Percentiles rank a stretch among this genome's conserved stretches.
These are phyloP conservation scores for Amazonetta brasiliensis DNA, from an alignment of 2,797 vertebrate genomes.

Conservation along the genomic window DNA sequence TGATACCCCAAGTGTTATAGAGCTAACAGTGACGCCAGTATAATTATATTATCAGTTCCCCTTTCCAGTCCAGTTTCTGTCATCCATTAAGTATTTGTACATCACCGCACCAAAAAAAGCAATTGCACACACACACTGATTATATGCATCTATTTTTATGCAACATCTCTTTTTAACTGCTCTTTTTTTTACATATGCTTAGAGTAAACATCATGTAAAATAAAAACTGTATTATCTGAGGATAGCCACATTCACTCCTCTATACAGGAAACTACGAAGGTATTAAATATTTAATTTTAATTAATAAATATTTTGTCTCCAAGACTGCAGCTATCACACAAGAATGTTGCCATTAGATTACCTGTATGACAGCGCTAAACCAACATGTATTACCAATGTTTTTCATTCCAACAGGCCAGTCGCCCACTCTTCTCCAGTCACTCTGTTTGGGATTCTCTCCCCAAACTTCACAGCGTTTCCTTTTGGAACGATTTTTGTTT, in stretches of 20 bases:
- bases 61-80: conserved; percentile 3
- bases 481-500: conserved; percentile 86
- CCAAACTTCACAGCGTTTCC: conserved; percentile 91
- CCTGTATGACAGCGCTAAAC: conserved; percentile 99
- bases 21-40: conserved; percentile 6
- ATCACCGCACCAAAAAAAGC: not conserved
- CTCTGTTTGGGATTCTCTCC: conserved; percentile 85
- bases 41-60: conserved; percentile 25
- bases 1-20: not conserved
- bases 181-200: not conserved
- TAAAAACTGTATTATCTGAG: not conserved
- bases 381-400: conserved; percentile 98
- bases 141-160: not conserved
- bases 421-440: conserved; percentile 88
- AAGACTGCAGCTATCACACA: not conserved
- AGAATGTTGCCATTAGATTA: conserved; percentile 39
- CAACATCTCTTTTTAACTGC: not conserved
- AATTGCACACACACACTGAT: not conserved
- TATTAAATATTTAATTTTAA: not conserved
- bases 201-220: not conserved
- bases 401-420: conserved; percentile 95
- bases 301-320: not conserved
- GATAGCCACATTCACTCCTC: not conserved
- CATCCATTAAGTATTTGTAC: not conserved
- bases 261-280: rapidly evolving